phyloP scores from a whole-genome alignment of 2,113 vertebrate genomes.

The Chloropsis hardwickii region DNA sequence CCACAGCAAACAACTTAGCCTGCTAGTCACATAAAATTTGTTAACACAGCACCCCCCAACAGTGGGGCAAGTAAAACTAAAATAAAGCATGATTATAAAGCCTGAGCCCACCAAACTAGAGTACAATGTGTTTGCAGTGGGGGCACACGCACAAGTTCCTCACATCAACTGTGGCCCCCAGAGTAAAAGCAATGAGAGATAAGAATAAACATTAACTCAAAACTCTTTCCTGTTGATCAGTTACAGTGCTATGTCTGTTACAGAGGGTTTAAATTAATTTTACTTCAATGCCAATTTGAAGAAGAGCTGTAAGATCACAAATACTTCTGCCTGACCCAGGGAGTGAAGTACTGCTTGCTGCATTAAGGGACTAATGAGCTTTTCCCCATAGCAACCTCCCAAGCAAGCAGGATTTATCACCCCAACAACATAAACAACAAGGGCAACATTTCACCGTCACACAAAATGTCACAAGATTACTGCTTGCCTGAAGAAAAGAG shows the following conservation, averaged over 20 bases:
- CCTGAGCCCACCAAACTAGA: not conserved
- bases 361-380: conserved; percentile 34
- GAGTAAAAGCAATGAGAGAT: not conserved
- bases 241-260: not conserved
- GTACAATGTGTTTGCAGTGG: not conserved
- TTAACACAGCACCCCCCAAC: not conserved
- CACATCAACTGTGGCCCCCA: not conserved
- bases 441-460: not conserved
- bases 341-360: not conserved
- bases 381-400: conserved; percentile 40
- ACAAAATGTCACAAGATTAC: not conserved
- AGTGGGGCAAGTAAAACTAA: not conserved
- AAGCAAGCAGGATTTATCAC: conserved; percentile 37
- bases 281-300: not conserved
- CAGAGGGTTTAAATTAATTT: not conserved
- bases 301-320: not conserved
- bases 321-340: not conserved
- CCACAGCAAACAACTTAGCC: not conserved
- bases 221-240: not conserved
- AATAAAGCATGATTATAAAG: not conserved
- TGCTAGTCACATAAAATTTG: not conserved
- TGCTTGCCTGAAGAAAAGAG: not conserved
- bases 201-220: not conserved
- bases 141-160: not conserved
- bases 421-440: not conserved